Evolutionary conservation across 2,113 vertebrate species (phyloP).

Genomic region (Heterochromis multidens): DNA sequence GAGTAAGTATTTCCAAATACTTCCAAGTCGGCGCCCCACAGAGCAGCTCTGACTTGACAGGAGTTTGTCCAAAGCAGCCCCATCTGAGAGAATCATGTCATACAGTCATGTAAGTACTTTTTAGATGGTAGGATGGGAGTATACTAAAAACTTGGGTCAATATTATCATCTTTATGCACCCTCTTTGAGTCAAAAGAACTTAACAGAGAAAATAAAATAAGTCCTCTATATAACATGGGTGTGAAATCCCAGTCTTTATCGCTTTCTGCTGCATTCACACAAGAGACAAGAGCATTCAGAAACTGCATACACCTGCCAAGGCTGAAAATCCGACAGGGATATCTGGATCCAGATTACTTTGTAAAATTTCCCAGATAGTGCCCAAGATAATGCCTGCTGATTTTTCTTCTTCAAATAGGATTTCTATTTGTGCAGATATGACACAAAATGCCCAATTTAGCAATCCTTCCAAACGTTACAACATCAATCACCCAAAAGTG

Average conservation of each 20-base stretch:
- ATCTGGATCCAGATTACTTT: not conserved
- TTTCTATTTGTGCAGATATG: not conserved
- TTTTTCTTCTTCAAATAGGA: too few species aligned
- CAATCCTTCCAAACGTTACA: not conserved
- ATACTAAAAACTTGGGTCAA: not conserved
- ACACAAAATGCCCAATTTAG: not conserved
- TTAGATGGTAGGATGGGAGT: not conserved
- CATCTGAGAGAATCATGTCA: not conserved
- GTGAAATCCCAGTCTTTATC: not conserved
- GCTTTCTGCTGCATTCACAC: too few species aligned
- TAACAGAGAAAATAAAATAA: not conserved
- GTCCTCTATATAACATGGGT: not conserved
- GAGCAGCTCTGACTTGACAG: conserved; percentile 9
- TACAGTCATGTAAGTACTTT: not conserved
- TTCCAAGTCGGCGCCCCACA: not conserved
- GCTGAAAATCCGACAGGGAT: accelerated
- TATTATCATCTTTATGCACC: not conserved
- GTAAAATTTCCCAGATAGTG: not conserved
- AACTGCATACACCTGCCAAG: not conserved
- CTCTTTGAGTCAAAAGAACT: not conserved
- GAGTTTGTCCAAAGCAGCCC: not conserved
- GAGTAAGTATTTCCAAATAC: conserved; percentile 31
- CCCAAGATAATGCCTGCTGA: too few species aligned
- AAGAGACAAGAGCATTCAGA: not conserved
- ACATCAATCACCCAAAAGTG: not conserved